Conservation (phyloP, 2,797 vertebrate genomes). For the Tapirus indicus region DNA sequence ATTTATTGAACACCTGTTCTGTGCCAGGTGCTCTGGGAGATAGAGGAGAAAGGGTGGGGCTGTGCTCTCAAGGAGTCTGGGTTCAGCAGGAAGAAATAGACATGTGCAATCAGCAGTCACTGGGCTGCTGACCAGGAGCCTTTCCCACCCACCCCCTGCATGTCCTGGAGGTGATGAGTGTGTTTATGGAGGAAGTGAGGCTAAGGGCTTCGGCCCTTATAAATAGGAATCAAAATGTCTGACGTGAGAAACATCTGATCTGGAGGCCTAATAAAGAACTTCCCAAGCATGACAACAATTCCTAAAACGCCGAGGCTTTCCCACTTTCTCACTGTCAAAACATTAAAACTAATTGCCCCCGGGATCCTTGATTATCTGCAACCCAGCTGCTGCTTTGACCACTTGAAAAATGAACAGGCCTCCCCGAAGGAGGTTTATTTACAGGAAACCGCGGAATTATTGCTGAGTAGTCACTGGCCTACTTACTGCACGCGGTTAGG, state of each 20-base stretch:
- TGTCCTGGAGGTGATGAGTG: not conserved
- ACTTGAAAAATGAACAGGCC: constrained; percentile 73
- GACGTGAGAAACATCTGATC: constrained; percentile 43
- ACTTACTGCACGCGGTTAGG: constrained; percentile 47
- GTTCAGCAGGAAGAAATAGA: not conserved
- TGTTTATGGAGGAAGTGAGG: not conserved
- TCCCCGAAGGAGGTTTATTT: constrained; percentile 44
- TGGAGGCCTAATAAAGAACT: constrained; percentile 50
- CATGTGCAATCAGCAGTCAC: rapidly evolving
- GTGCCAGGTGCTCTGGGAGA: constrained; percentile 47
- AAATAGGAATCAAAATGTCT: not conserved
- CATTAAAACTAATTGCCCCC: constrained; percentile 77
- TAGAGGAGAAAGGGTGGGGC: not conserved
- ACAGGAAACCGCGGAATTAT: not conserved
- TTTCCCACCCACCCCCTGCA: not conserved
- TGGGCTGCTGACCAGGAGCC: not conserved
- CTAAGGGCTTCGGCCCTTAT: not conserved
- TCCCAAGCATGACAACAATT: constrained; percentile 37
- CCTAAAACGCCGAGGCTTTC: constrained; percentile 11
- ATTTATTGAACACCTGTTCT: constrained; percentile 10
- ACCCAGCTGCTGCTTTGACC: constrained; percentile 72
- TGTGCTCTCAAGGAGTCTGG: not conserved
- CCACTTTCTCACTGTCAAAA: constrained; percentile 74
- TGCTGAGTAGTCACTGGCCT: constrained; percentile 1
- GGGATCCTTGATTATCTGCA: constrained; percentile 80